These are phyloP conservation scores for Cheumatopsyche charites DNA, from an alignment of 1,140 invertebrate genomes.

Conservation along the genomic window DNA sequence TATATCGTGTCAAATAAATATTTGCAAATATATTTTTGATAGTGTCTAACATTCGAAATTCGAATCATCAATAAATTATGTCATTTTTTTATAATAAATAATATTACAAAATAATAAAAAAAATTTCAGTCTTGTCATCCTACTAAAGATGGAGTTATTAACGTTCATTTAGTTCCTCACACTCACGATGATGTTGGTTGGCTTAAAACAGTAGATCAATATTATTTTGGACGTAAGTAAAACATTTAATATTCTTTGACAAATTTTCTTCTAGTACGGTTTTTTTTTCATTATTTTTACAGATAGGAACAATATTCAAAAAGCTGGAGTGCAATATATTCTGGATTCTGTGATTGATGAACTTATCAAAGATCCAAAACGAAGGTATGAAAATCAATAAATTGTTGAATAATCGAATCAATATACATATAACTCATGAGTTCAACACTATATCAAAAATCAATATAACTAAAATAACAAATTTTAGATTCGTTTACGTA, in stretches of 20 bases:
- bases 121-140: conserved; percentile 60
- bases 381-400: conserved; percentile 2
- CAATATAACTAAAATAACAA: neutral
- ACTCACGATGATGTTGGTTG: conserved; percentile 86
- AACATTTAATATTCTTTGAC: conserved; percentile 14
- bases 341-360: conserved; percentile 85
- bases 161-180: conserved; percentile 76
- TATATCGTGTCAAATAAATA: neutral
- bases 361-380: conserved; percentile 71
- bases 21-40: neutral
- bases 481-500: conserved; percentile 68
- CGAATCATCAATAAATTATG: no score
- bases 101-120: neutral
- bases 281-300: conserved; percentile 23
- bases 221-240: conserved; percentile 75
- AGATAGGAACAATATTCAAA: conserved; percentile 73
- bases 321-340: conserved; percentile 87
- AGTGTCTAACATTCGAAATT: no score
- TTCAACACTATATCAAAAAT: conserved; percentile 1
- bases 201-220: conserved; percentile 86
- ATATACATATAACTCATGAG: no score
- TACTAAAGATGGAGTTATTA: conserved; percentile 62
- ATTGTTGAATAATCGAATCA: no score
- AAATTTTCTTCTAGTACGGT: neutral
- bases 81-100: no score